A percentile compares a stretch with the other conserved stretches of the same genome.
Evolutionary conservation across 2,113 vertebrate species (phyloP).

Genomic region (Muntiacus reevesi): DNA sequence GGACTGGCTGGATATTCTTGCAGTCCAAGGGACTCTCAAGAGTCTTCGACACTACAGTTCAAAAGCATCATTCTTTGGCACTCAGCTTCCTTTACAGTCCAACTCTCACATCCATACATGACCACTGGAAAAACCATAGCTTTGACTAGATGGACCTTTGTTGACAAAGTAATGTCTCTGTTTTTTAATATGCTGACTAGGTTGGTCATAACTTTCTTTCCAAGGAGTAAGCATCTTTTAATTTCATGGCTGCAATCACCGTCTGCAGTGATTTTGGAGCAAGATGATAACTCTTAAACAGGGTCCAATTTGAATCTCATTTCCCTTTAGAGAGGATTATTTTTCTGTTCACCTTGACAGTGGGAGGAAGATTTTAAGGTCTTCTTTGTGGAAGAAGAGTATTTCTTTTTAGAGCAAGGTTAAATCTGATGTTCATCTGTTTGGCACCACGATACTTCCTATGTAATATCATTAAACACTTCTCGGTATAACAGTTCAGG

Average conservation of each 20-base stretch:
- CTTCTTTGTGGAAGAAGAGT: background rate
- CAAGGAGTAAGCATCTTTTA: background rate
- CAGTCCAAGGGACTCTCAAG: background rate
- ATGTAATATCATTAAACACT: background rate
- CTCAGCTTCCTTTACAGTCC: background rate
- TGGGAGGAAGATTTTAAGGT: background rate
- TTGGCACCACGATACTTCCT: background rate
- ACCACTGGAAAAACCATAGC: background rate
- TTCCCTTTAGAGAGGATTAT: background rate
- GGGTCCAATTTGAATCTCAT: background rate
- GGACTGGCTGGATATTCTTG: background rate
- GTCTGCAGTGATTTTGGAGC: background rate
- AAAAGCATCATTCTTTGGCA: rapidly evolving
- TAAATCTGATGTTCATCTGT: background rate
- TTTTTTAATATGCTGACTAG: background rate
- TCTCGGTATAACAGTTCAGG: background rate
- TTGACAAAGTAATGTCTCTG: background rate
- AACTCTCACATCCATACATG: background rate
- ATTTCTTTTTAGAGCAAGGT: background rate
- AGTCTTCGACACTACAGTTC: background rate
- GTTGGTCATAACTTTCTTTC: background rate
- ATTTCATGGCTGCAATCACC: background rate
- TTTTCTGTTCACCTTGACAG: background rate
- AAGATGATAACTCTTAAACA: background rate
- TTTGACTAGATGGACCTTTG: background rate